Evolutionary conservation across 2,113 vertebrate species (phyloP).

Genomic region (Mustela nigripes): DNA sequence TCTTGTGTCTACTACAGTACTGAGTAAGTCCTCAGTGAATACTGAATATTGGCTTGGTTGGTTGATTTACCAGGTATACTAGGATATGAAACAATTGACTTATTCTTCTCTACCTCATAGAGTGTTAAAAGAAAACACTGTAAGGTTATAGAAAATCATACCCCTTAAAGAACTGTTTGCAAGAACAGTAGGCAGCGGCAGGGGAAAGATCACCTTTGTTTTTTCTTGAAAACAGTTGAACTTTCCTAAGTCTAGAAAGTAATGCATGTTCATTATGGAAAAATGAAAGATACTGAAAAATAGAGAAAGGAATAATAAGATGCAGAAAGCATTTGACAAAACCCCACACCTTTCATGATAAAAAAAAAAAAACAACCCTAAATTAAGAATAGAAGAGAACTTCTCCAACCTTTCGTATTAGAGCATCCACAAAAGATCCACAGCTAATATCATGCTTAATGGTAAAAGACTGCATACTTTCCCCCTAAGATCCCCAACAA

Average conservation of each 20-base stretch:
- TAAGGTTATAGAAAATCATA: not conserved
- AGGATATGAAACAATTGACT: not conserved
- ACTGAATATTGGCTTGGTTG: not conserved
- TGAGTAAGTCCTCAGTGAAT: constrained; percentile 38
- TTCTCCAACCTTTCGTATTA: not conserved
- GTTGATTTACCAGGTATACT: not conserved
- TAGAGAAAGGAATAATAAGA: not conserved
- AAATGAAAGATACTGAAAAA: constrained; percentile 49
- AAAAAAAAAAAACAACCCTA: not conserved
- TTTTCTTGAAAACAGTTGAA: constrained; percentile 24
- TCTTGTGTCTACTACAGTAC: not conserved
- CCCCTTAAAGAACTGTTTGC: not conserved
- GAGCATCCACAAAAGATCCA: not conserved
- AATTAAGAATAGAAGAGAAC: not conserved
- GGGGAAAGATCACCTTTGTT: not conserved
- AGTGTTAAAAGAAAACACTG: not conserved
- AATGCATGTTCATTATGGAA: not conserved
- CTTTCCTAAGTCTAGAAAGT: constrained; percentile 26
- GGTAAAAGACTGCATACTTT: not conserved
- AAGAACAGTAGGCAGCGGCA: not conserved
- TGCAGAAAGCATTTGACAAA: constrained; percentile 7
- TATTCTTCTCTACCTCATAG: not conserved
- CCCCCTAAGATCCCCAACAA: not conserved
- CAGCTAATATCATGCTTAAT: not conserved
- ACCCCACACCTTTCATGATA: not conserved